Percentiles rank a stretch among this genome's conserved stretches.
These are phyloP conservation scores for Oophaga sylvatica DNA, from an alignment of 2,797 vertebrate species.

Conservation along the genomic window DNA sequence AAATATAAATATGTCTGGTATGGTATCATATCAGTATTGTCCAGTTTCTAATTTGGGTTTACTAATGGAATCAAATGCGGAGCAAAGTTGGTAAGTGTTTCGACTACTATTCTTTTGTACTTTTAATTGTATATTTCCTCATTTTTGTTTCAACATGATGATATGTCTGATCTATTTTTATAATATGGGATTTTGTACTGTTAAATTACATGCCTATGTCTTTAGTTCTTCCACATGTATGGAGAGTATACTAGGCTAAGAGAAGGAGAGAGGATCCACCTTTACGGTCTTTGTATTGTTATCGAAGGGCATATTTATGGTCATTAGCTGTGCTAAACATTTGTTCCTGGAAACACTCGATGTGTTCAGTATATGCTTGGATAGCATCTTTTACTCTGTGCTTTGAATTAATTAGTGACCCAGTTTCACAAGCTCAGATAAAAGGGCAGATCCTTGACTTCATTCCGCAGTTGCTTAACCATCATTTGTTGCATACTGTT, in stretches of 20 bases:
- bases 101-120: not conserved
- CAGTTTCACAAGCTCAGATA: conserved; percentile 61
- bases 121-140: not conserved
- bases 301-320: not conserved
- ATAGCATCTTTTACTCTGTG: conserved; percentile 20
- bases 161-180: not conserved
- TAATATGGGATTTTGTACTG: not conserved
- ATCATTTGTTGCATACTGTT: conserved; percentile 52
- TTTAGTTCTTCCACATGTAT: no score
- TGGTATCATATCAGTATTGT: not conserved
- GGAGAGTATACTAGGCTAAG: not conserved
- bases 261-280: no score
- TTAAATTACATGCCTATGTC: not conserved
- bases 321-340: conserved; percentile 10
- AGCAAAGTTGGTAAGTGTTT: conserved; percentile 18
- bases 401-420: conserved; percentile 56
- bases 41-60: not conserved
- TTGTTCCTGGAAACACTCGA: conserved; percentile 44
- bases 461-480: conserved; percentile 29
- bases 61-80: not conserved
- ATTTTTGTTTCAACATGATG: not conserved
- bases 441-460: conserved; percentile 39
- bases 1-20: not conserved
- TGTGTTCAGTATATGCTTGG: conserved; percentile 36
- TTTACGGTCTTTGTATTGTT: not conserved